phyloP scores from a whole-genome alignment of 2,888 invertebrate species.

The Stenotaenia linearis region DNA sequence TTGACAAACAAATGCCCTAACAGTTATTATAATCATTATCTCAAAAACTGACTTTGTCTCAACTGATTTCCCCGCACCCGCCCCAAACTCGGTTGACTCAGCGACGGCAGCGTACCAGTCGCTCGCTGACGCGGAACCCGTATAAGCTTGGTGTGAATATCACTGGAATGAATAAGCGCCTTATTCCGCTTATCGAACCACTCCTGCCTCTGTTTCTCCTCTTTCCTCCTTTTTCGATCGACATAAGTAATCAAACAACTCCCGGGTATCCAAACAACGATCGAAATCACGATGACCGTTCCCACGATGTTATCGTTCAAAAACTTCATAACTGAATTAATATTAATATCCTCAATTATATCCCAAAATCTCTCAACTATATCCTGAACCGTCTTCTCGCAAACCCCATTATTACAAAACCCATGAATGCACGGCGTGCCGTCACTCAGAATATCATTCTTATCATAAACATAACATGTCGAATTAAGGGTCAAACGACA shows the following conservation, averaged over 20 bases:
- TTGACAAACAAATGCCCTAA: too few species aligned
- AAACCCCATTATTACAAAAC: slow-evolving; percentile 91
- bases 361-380: slow-evolving; percentile 96
- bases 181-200: slow-evolving; percentile 14
- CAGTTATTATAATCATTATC: too few species aligned
- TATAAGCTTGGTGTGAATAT: slow-evolving; percentile 10
- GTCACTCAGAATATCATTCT: slow-evolving; percentile 80
- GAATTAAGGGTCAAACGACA: slow-evolving; percentile 86
- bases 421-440: slow-evolving; percentile 96
- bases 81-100: not conserved
- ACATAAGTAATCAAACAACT: slow-evolving; percentile 74
- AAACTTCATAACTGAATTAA: slow-evolving; percentile 81
- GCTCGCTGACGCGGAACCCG: slow-evolving; percentile 12
- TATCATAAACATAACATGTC: slow-evolving; percentile 84
- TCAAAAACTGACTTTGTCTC: not conserved
- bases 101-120: not conserved
- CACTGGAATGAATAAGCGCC: slow-evolving; percentile 17
- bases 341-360: slow-evolving; percentile 93
- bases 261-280: slow-evolving; percentile 91
- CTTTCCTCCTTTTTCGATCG: slow-evolving; percentile 45
- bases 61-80: not conserved
- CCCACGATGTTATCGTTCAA: slow-evolving; percentile 90
- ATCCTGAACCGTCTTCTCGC: slow-evolving; percentile 90
- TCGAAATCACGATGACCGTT: slow-evolving; percentile 80
- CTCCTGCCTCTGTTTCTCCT: slow-evolving; percentile 19